Evolutionary conservation across 2,113 vertebrate genomes (phyloP).

Genomic region (Condylura cristata): DNA sequence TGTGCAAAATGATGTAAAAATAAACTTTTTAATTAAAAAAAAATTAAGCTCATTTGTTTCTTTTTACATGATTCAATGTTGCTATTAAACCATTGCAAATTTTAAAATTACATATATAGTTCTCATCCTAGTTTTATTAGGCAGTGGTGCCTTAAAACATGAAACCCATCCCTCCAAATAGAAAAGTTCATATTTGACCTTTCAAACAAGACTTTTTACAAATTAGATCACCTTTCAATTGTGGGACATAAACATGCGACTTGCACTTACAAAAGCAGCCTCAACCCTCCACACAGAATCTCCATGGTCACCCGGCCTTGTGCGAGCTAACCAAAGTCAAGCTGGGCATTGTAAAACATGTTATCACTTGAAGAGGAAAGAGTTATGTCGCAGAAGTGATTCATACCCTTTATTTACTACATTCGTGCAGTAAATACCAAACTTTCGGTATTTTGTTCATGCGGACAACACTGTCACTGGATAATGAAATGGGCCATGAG

Average conservation of each 20-base stretch:
- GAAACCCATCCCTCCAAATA: background rate
- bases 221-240: background rate
- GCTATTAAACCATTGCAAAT: background rate
- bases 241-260: background rate
- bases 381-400: background rate
- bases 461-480: background rate
- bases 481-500: background rate
- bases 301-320: background rate
- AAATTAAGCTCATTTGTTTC: slow-evolving; percentile 20
- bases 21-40: too few species aligned
- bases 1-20: too few species aligned
- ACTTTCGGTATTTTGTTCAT: background rate
- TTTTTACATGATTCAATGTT: background rate
- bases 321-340: background rate
- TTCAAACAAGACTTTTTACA: background rate
- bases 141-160: background rate
- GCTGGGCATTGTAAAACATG: background rate
- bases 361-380: background rate
- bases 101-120: background rate
- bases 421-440: background rate
- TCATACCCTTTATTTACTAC: background rate
- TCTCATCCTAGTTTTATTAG: background rate
- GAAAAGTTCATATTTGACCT: background rate
- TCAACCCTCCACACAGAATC: background rate
- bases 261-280: rapidly evolving